These are phyloP conservation scores for Lepeophtheirus salmonis DNA, from an alignment of 1,140 invertebrate genomes.

Conservation along the genomic window DNA sequence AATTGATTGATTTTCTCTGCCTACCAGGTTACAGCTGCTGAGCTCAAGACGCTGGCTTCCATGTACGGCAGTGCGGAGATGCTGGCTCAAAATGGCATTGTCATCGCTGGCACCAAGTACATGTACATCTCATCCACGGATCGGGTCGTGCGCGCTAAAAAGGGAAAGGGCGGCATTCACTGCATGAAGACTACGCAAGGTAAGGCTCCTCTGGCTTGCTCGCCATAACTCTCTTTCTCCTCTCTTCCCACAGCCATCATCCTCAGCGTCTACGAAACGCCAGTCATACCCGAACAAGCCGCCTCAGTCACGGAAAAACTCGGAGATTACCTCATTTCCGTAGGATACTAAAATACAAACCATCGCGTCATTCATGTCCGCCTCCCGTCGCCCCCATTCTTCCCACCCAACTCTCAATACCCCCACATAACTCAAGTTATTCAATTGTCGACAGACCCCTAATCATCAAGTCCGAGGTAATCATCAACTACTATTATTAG, in stretches of 20 bases:
- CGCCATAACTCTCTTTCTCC: constrained; percentile 18
- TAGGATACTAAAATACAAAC: constrained; percentile 53
- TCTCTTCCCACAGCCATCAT: constrained; percentile 53
- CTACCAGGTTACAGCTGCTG: background rate
- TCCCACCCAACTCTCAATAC: too few species aligned
- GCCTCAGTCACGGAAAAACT: constrained; percentile 83
- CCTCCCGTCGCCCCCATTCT: background rate
- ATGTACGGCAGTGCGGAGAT: constrained; percentile 10
- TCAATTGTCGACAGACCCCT: background rate
- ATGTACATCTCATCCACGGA: constrained; percentile 80
- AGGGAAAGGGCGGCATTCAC: constrained; percentile 71
- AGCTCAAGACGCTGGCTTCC: constrained; percentile 5
- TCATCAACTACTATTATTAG: too few species aligned
- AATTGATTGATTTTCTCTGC: background rate
- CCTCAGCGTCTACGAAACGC: constrained; percentile 77
- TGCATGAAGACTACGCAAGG: constrained; percentile 84
- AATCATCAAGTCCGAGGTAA: background rate
- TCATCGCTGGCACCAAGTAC: constrained; percentile 68
- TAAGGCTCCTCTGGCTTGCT: constrained; percentile 26
- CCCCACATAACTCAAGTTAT: too few species aligned
- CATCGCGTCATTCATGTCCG: background rate
- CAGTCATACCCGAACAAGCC: constrained; percentile 79
- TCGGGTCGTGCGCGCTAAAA: constrained; percentile 69
- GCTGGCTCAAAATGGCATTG: constrained; percentile 39
- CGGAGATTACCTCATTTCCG: constrained; percentile 80